These are phyloP conservation scores for Herpetotheres cachinnans DNA, from an alignment of 2,113 vertebrate genomes.

Conservation along the genomic window DNA sequence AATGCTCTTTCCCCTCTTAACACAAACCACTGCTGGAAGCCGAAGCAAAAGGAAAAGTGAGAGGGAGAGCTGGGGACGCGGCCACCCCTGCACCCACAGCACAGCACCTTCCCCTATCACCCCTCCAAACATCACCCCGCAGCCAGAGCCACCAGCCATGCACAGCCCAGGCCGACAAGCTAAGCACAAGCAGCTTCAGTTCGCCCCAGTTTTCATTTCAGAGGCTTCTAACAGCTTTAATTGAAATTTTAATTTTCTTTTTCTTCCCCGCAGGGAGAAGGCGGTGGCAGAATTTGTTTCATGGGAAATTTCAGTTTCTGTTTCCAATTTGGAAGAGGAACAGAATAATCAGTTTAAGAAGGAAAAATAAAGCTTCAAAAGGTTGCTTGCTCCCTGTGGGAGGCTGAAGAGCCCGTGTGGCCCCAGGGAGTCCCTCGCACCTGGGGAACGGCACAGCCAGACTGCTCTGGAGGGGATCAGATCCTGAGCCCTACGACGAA, in stretches of 20 bases:
- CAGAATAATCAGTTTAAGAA: neutral
- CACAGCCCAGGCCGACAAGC: neutral
- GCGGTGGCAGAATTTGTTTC: conserved; percentile 27
- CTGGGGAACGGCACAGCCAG: neutral
- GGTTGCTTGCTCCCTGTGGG: fast-evolving
- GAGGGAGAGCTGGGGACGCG: fast-evolving
- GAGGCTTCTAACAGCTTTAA: conserved; percentile 17
- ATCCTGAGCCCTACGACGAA: neutral
- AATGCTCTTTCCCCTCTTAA: neutral
- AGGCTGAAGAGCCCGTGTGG: neutral
- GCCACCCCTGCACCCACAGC: neutral
- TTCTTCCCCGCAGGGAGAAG: neutral
- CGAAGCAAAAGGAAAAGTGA: neutral
- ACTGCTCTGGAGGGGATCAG: neutral
- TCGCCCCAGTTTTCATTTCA: neutral
- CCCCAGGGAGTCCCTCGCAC: neutral
- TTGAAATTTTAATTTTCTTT: neutral
- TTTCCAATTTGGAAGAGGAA: conserved; percentile 51
- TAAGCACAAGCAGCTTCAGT: neutral
- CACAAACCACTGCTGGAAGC: neutral
- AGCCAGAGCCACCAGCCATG: neutral
- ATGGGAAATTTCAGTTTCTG: conserved; percentile 45
- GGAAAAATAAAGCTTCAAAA: neutral
- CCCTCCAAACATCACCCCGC: fast-evolving
- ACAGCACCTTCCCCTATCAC: fast-evolving